These are phyloP conservation scores for Campoplex capitator DNA, from an alignment of 2,888 invertebrate species.

Conservation along the genomic window DNA sequence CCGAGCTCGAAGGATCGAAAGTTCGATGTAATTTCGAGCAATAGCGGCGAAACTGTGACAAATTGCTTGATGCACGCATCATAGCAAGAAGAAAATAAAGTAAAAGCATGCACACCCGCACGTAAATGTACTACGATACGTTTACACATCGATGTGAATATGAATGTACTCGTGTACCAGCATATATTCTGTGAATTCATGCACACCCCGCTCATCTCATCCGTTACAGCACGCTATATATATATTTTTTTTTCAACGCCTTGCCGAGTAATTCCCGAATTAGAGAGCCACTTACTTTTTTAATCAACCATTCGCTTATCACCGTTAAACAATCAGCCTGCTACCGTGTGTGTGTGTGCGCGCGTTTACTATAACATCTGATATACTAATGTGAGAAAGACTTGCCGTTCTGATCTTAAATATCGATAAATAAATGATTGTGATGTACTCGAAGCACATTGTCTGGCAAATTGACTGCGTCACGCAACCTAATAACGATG, in stretches of 20 bases:
- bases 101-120: background rate
- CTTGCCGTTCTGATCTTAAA: conserved; percentile 31
- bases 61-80: conserved; percentile 57
- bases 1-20: conserved; percentile 47
- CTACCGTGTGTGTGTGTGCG: background rate
- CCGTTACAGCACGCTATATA: conserved; percentile 44
- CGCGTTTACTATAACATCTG: conserved; percentile 16
- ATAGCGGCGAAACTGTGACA: conserved; percentile 61
- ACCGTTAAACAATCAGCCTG: conserved; percentile 51
- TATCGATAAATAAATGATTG: conserved; percentile 59
- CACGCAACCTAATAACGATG: conserved; percentile 55
- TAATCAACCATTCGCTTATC: conserved; percentile 32
- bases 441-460: conserved; percentile 64
- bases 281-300: conserved; percentile 36
- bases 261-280: conserved; percentile 8
- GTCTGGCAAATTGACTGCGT: conserved; percentile 61
- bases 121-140: background rate
- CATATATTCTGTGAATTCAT: background rate
- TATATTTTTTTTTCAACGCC: conserved; percentile 19
- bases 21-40: conserved; percentile 49
- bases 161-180: background rate
- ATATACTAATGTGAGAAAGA: conserved; percentile 41
- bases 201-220: conserved; percentile 17
- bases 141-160: background rate
- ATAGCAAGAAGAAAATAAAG: conserved; percentile 19